Conservation (phyloP, 1,140 invertebrate genomes). For the Drosophila bipectinata region DNA sequence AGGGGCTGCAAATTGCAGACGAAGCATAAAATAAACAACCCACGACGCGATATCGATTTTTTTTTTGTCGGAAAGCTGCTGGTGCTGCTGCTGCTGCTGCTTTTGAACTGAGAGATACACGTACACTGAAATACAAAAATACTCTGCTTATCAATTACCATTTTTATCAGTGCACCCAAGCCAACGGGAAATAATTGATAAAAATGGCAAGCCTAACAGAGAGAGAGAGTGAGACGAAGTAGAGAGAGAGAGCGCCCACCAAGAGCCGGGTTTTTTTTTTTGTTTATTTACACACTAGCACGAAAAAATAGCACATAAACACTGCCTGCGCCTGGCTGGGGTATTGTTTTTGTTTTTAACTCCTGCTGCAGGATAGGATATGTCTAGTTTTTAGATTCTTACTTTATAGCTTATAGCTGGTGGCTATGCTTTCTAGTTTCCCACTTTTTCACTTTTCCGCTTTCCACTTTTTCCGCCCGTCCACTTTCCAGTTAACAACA, state of each 20-base stretch:
- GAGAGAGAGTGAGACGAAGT: background rate
- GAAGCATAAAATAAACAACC: constrained; percentile 81
- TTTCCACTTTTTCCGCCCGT: constrained; percentile 6
- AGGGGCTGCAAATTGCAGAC: constrained; percentile 78
- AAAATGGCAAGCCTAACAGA: background rate
- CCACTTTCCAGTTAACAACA: constrained; percentile 6
- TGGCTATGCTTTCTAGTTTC: constrained; percentile 14
- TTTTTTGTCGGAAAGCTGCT: constrained; percentile 42
- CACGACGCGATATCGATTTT: constrained; percentile 74
- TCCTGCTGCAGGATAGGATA: background rate
- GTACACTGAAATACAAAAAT: constrained; percentile 17
- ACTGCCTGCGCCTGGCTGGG: background rate
- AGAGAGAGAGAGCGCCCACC: background rate
- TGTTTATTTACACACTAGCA: constrained; percentile 43
- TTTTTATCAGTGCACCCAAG: too few relatives aligned
- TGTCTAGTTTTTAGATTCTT: background rate
- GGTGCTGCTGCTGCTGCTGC: constrained; percentile 59
- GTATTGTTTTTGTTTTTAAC: constrained; percentile 17
- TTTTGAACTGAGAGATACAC: constrained; percentile 16
- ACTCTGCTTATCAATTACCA: background rate
- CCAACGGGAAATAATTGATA: background rate
- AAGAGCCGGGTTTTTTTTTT: constrained; percentile 32
- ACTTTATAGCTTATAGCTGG: constrained; percentile 8
- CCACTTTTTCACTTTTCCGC: constrained; percentile 18
- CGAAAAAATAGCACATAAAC: constrained; percentile 2